Evolutionary conservation across 2,888 invertebrate genomes (phyloP).

Genomic region (Drosophila glabriapex): DNA sequence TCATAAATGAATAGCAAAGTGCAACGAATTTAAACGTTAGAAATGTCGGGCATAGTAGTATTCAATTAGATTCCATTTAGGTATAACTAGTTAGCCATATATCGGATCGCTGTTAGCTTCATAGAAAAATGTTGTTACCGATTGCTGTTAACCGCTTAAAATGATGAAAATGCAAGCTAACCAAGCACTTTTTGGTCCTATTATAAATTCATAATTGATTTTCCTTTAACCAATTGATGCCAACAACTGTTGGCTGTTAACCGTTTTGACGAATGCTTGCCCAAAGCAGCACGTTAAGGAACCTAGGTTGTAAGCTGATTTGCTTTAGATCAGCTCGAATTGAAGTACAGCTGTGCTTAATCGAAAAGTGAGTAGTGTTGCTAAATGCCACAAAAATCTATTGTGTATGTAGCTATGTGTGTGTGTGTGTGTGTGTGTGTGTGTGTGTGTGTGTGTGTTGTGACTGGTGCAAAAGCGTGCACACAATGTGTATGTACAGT

Average conservation of each 20-base stretch:
- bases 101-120: background rate
- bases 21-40: background rate
- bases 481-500: conserved; percentile 19
- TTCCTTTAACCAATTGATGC: background rate
- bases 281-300: background rate
- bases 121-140: background rate
- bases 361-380: conserved; percentile 22
- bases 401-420: conserved; percentile 4
- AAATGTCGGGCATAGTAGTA: background rate
- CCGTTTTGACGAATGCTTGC: background rate
- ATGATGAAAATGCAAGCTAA: too few relatives aligned
- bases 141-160: background rate
- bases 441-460: conserved; percentile 6
- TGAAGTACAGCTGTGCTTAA: conserved; percentile 15
- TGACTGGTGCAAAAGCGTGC: conserved; percentile 47
- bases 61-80: background rate
- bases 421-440: background rate
- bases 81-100: background rate
- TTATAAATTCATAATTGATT: background rate
- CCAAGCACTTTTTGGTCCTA: background rate
- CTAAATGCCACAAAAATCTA: conserved; percentile 24
- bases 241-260: background rate
- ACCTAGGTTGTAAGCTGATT: background rate
- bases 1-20: too few relatives aligned
- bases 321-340: background rate